Evolutionary conservation across 2,797 vertebrate genomes (phyloP).

Genomic region (Brotogeris chrysoptera): DNA sequence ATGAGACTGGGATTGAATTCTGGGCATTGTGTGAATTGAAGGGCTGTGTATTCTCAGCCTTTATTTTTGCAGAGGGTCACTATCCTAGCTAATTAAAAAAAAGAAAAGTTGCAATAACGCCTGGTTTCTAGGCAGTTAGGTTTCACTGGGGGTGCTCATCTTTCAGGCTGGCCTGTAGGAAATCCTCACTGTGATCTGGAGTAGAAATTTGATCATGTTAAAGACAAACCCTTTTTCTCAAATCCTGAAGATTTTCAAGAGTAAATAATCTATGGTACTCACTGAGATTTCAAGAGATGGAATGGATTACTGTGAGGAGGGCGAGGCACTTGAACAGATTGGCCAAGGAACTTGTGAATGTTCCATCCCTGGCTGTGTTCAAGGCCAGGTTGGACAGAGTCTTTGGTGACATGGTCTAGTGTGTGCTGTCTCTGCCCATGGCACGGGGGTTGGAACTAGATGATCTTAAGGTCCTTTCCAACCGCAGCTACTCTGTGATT

Average conservation of each 20-base stretch:
- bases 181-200: not conserved
- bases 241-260: not conserved
- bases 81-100: not conserved
- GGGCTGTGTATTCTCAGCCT: not conserved
- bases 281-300: not conserved
- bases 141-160: not conserved
- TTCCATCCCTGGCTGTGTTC: not conserved
- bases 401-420: not conserved
- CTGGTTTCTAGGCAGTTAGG: not conserved
- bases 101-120: not conserved
- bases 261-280: not conserved
- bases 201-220: not conserved
- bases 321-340: not conserved
- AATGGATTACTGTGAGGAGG: not conserved
- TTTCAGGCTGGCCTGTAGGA: not conserved
- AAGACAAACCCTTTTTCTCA: not conserved
- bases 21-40: not conserved
- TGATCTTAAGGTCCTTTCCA: not conserved
- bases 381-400: not conserved
- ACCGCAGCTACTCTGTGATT: not conserved
- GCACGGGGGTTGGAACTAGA: not conserved
- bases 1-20: not conserved
- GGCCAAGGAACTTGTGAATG: not conserved
- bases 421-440: not conserved
- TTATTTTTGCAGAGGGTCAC: not conserved